Percentiles rank a stretch among this genome's conserved stretches.
phyloP scores from a whole-genome alignment of 2,113 vertebrate species.

The Crotalus viridis region DNA sequence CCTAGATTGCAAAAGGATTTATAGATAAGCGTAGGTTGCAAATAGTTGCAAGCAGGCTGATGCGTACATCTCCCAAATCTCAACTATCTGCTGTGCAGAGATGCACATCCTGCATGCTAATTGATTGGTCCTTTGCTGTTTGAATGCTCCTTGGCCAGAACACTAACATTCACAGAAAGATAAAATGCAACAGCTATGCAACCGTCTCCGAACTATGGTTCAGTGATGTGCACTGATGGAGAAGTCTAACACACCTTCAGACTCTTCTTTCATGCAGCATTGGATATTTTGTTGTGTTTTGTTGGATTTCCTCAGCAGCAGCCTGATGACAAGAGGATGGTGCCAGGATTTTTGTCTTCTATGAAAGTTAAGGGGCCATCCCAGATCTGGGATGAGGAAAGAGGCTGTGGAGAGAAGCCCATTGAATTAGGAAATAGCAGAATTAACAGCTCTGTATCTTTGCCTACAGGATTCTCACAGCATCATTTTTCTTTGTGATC shows the following conservation, averaged over 20 bases:
- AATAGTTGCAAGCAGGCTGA: not conserved
- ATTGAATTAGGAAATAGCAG: not conserved
- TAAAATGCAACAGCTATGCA: no score
- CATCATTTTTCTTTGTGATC: slow-evolving; percentile 95
- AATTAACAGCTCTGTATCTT: rapidly evolving
- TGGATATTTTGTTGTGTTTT: not conserved
- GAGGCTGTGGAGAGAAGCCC: not conserved
- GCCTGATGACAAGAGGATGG: not conserved
- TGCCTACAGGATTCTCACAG: slow-evolving; percentile 84
- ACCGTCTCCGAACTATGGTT: no score
- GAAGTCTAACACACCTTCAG: not conserved
- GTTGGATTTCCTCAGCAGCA: not conserved
- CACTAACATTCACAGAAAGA: no score
- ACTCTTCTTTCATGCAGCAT: not conserved
- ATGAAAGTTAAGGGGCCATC: not conserved
- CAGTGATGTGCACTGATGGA: no score
- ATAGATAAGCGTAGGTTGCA: no score
- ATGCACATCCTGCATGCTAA: not conserved
- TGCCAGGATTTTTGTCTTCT: not conserved
- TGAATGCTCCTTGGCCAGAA: no score
- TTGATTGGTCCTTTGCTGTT: not conserved
- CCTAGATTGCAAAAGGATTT: no score
- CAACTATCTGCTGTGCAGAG: no score
- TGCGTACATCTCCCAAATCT: not conserved
- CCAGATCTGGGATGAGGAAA: not conserved